Base-by-base conservation (phyloP, 2,113 vertebrate genomes). In the Galeopterus variegatus region DNA sequence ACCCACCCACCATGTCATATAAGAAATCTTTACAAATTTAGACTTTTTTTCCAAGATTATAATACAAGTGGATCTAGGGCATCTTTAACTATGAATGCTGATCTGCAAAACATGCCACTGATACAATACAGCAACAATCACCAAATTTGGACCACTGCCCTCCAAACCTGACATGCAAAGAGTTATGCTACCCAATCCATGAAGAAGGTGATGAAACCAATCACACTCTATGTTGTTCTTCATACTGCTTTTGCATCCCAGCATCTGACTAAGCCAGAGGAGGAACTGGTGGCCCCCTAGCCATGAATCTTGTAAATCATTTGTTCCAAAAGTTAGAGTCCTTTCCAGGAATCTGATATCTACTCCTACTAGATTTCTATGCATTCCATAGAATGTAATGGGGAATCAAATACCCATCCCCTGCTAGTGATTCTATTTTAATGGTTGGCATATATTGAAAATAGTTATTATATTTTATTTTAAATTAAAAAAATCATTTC, bases 21-120 rank as follows among this genome's bases (percentile, higher is more conserved):
- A 33, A 80, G 50, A 76, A 8, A 62, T 2, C 70, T 87, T 73
- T 9, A 36, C 10, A 70, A 60, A 73, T 54, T 60, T 31, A 80
- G 26, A 72, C 14, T 48, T 58, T 28, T 9, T 54, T 83, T 26
- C 17, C 8, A 26, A 9, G 23, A 79, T 72, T 75, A 36, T 31
- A 33, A 50, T 75, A 31, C 1, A 45, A 21, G 54, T 72, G 24
- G 24, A 18, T 5, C 9, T 64, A 26, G 11, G 14, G 5, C 2
- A 79, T 0, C 26, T 0, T 0, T 23, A 45, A 62, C n/a, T 2
- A 36, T 45, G 31, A 84, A 9, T 56, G 9, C 2, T 87, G 21
- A 76, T 48, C 52, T 33, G 3, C 21, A 58, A 11, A 28, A 48
- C 12, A n/a, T 87, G 9, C 31, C 33, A 52, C 45, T 75, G 8